Base-by-base conservation (phyloP, 2,797 vertebrate genomes). In the Poeciliopsis turneri region DNA sequence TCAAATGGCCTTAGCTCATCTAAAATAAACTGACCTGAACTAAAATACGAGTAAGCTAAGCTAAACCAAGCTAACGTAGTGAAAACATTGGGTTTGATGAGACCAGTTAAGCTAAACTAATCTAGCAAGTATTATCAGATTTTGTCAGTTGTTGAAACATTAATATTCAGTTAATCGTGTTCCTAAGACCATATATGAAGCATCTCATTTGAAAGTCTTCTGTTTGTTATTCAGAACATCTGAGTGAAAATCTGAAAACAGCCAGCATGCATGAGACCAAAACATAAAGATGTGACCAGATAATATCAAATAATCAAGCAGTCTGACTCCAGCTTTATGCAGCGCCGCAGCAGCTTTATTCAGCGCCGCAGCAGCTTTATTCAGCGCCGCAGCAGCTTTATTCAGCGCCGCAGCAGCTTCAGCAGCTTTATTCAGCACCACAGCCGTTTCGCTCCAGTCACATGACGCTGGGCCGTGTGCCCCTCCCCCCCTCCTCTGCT, bases 401-500 rank as follows among this genome's bases (percentile, higher is more conserved):
- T 36, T 5, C 36, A 36, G 36, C 36, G 36, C 36, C 4, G 36
- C 36, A 36, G 30, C 30, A 33, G 33, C 33, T n/a, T n/a, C n/a
- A 33, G 33, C 33, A 2, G 33, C 3, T 33, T 33, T 33, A 33
- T 33, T 3, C 33, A 33, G 33, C 33, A 2, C 33, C 3, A 2
- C 33, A 33, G 33, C 33, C 1, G 30, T 1, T 61, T 81, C 70
- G 51, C 41, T 55, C 55, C 53, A 81, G 88, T 93, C 91, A 88
- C 89, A 88, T 91, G 93, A 93, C 78, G 43, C 53, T 87, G 91
- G 13, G 89, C 93, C 91, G 88, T 89, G 87, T 91, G 92, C 92
- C 75, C 23, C 75, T 76, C 68, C 55, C 57, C 78, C 33, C 33
- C 33, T 11, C 41, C 33, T 12, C 18, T 86, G 78, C 70, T 84